Conservation (phyloP, 1,140 invertebrate genomes). For the Cyrtorhinus lividipennis region DNA sequence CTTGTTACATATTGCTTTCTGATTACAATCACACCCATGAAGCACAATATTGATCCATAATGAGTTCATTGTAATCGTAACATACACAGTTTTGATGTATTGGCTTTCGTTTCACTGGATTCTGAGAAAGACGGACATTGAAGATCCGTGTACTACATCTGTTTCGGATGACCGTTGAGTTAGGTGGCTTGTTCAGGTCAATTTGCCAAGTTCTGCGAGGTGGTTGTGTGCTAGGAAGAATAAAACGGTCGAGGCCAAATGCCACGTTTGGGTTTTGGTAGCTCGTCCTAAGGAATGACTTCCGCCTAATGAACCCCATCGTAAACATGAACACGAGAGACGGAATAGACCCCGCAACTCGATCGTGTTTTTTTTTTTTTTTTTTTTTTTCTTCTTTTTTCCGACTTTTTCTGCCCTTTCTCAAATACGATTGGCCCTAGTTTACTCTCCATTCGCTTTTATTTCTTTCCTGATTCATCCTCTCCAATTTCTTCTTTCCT, state of each 20-base stretch:
- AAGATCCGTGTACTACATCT: too few relatives aligned
- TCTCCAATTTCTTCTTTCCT: neutral
- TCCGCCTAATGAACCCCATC: neutral
- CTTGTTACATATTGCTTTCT: too few relatives aligned
- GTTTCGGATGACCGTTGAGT: too few relatives aligned
- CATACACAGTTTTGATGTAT: too few relatives aligned
- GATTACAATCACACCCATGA: too few relatives aligned
- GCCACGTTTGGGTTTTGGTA: too few relatives aligned
- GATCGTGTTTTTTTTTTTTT: neutral
- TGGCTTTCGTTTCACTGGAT: too few relatives aligned
- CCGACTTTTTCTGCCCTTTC: neutral
- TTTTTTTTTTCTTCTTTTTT: neutral
- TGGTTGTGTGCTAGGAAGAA: neutral
- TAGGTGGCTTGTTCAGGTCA: neutral
- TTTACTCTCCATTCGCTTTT: neutral
- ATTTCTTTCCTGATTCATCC: neutral
- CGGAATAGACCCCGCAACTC: neutral
- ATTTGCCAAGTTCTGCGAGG: too few relatives aligned
- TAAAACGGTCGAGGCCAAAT: too few relatives aligned
- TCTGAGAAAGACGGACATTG: too few relatives aligned
- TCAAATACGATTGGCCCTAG: neutral
- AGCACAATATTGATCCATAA: too few relatives aligned
- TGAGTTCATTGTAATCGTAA: too few relatives aligned
- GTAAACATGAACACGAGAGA: neutral
- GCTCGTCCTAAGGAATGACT: neutral